These are phyloP conservation scores for Drosophila austrosaltans DNA, from an alignment of 2,888 invertebrate species.

Conservation along the genomic window DNA sequence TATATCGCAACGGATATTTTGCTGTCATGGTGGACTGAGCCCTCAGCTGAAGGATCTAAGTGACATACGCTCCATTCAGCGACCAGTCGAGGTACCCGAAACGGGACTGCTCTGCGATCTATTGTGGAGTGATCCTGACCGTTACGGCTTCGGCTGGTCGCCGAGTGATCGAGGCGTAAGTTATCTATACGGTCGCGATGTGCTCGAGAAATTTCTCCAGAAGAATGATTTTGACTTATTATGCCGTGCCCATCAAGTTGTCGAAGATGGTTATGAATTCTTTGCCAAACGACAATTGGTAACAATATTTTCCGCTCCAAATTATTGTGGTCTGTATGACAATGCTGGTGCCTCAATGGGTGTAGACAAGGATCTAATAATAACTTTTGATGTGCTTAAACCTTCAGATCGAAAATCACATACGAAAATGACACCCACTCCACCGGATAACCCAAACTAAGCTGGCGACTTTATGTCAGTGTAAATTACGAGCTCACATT, in stretches of 20 bases:
- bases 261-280: slow-evolving; percentile 38
- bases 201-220: slow-evolving; percentile 31
- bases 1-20: slow-evolving; percentile 24
- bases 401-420: slow-evolving; percentile 3
- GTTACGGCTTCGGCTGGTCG: slow-evolving; percentile 34
- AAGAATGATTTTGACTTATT: slow-evolving; percentile 31
- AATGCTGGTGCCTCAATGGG: slow-evolving; percentile 38
- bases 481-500: not conserved
- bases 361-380: slow-evolving; percentile 30
- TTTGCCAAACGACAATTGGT: slow-evolving; percentile 36
- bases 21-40: slow-evolving; percentile 32
- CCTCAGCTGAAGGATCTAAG: slow-evolving; percentile 29
- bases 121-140: slow-evolving; percentile 33
- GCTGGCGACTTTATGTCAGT: not conserved
- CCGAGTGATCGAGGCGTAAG: slow-evolving; percentile 35
- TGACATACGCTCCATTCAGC: slow-evolving; percentile 28
- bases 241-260: slow-evolving; percentile 37
- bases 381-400: slow-evolving; percentile 28
- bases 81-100: slow-evolving; percentile 31
- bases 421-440: not conserved
- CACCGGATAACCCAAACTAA: not conserved
- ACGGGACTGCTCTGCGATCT: slow-evolving; percentile 33
- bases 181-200: slow-evolving; percentile 30
- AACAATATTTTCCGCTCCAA: slow-evolving; percentile 23
- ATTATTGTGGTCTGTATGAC: slow-evolving; percentile 27